These are phyloP conservation scores for Nerophis lumbriciformis DNA, from an alignment of 2,113 vertebrate species.

Conservation along the genomic window DNA sequence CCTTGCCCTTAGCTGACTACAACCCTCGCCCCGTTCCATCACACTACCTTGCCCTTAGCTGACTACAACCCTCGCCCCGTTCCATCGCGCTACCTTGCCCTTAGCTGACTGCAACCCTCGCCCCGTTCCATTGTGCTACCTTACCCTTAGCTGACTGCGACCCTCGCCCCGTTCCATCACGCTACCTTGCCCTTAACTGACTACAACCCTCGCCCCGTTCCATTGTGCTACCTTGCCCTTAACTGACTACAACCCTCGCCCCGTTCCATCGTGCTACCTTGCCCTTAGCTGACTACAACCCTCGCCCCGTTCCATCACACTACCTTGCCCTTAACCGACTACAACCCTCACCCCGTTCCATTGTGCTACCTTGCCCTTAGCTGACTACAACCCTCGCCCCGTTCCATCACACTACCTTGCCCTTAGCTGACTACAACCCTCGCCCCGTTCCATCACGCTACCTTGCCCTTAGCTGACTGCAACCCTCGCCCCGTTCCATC, in stretches of 20 bases:
- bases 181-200: slow-evolving; percentile 94
- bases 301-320: too few relatives aligned
- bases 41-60: slow-evolving; percentile 91
- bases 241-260: slow-evolving; percentile 77
- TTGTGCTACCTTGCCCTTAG: slow-evolving; percentile 88
- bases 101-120: slow-evolving; percentile 82
- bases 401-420: slow-evolving; percentile 74
- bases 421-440: slow-evolving; percentile 79
- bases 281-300: slow-evolving; percentile 89
- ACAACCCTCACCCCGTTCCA: slow-evolving; percentile 32
- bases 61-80: slow-evolving; percentile 64
- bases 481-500: too few relatives aligned
- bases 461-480: slow-evolving; percentile 97
- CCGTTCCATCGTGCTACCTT: slow-evolving; percentile 68
- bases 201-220: slow-evolving; percentile 56
- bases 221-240: slow-evolving; percentile 83
- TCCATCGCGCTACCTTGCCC: slow-evolving; percentile 78
- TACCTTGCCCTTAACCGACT: slow-evolving; percentile 97
- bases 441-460: slow-evolving; percentile 31
- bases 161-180: too few relatives aligned
- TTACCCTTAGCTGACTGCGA: slow-evolving; percentile 94
- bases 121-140: slow-evolving; percentile 54
- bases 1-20: slow-evolving; percentile 91
- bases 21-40: too few relatives aligned
- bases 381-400: slow-evolving; percentile 71